Evolutionary conservation across 2,113 vertebrate genomes (phyloP), one percentile per base, ranked within the genome.

Genomic region (Psittacula cyanocephala): DNA sequence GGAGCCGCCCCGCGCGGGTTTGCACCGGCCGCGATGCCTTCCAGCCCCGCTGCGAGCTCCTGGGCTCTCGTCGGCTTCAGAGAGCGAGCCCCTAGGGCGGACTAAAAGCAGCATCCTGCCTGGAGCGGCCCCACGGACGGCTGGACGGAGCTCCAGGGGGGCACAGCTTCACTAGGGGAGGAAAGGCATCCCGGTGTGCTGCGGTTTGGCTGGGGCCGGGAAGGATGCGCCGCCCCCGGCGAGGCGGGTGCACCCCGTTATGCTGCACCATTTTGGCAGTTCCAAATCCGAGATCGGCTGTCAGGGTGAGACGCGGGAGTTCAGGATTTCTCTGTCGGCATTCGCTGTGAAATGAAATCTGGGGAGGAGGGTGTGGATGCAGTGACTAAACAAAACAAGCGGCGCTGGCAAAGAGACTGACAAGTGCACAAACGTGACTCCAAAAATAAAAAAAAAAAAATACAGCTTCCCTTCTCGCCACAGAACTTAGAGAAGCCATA

Each of bases 31-130:
- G 8, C 19, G 55, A 13, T 33, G 7, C 2, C 6, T 8, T 9
- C 3, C 16, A 5, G 20, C 28, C 7, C 9, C 33, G 22, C n/a
- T 18, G 69, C 10, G 22, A 3, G 3, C 43, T 5, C 3, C 24
- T 11, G 3, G 31, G 7, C 3, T 2, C 20, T 23, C 17, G 5
- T 3, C 4, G 5, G 8, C 29, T 6, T 13, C 63, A 4, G 39
- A 2, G 6, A 7, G 25, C 9, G 35, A n/a, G 4, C 39, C 4
- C 8, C 9, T n/a, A 13, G 24, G 10, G 27, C 19, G 8, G 55
- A n/a, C 31, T 8, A 19, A 57, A 57, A 57, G 31, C 55, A n/a
- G 31, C 19, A 22, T 33, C 55, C 19, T n/a, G 55, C 55, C 19
- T n/a, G 55, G 33, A 57, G 31, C 31, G 19, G 55, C 44, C 37